phyloP scores from a whole-genome alignment of 2,113 vertebrate species.

The Sinosuthora webbiana region DNA sequence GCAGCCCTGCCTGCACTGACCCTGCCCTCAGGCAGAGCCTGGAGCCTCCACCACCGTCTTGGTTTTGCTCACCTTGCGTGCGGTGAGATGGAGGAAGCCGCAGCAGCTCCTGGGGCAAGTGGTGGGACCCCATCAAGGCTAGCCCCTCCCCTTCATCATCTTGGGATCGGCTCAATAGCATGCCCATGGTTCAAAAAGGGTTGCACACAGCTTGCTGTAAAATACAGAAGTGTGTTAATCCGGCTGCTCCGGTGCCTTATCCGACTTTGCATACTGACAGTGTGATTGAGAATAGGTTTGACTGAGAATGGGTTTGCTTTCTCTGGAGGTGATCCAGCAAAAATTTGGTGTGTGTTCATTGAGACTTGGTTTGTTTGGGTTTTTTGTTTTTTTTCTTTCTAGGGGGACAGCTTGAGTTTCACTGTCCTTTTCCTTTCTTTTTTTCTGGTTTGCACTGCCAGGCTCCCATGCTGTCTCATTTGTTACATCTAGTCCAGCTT shows the following conservation, averaged over 20 bases:
- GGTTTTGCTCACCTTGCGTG: neutral
- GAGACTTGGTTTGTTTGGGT: neutral
- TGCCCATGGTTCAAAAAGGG: fast-evolving
- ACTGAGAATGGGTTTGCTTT: neutral
- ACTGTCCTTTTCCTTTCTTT: neutral
- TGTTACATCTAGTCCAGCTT: neutral
- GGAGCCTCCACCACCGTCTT: fast-evolving
- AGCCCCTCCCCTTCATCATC: neutral
- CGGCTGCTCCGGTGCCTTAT: fast-evolving
- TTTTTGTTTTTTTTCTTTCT: neutral
- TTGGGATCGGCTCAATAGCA: fast-evolving
- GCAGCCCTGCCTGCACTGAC: neutral
- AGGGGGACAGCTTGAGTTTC: neutral
- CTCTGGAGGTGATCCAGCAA: neutral
- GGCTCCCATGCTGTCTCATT: neutral
- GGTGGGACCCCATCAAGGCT: neutral
- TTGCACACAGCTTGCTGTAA: neutral
- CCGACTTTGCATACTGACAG: neutral
- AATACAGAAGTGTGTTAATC: conserved; percentile 6
- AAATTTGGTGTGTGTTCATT: neutral
- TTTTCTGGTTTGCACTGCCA: neutral
- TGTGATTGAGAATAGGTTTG: neutral
- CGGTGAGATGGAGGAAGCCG: fast-evolving
- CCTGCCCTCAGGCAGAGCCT: neutral
- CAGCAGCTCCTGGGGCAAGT: neutral